Evolutionary conservation across 2,888 invertebrate species (phyloP), one percentile per base, ranked within the genome.

Genomic region (Pterostichus madidus): DNA sequence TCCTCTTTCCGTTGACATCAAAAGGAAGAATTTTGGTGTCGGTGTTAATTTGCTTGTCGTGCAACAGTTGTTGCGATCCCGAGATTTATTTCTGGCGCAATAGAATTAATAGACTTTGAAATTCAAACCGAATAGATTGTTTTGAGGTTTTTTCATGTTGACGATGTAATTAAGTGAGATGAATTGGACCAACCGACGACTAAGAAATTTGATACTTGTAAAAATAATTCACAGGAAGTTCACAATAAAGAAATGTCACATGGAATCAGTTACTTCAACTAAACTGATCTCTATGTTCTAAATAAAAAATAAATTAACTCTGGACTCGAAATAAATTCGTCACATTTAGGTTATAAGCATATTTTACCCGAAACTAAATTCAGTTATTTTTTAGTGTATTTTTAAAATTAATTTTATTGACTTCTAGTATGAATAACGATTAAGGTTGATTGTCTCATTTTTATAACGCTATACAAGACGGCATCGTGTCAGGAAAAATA

Each of bases 51-150:
- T 56, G 39, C 35, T 24, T 39, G 77, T 35, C 13, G 77, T 8
- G 77, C 53, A 75, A 75, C 75, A 52, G 75, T 75, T 75, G 75
- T 75, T 75, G 11, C 46, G 44, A 46, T 73, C 35, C 52, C 52
- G 75, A 39, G 75, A 77, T 77, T 77, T 77, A 77, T 77, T 77
- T 77, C 53, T 53, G 53, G 24, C 56, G 13, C 39, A 24, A 32
- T 31, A 49, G 13, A 77, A 77, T 35, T 77, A 77, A 77, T 77
- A 56, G 56, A 77, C 53, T 77, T 77, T 77, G 77, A 77, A 77
- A 77, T 53, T 39, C 32, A 77, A 77, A 56, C 77, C 56, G 77
- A 56, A 77, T 77, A 11, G 39, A 53, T 77, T 77, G 53, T 53
- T 77, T 49, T 32, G 52, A 24, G 73, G 32, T 76, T 76, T 77